Conservation (phyloP, 2,888 invertebrate genomes). For the Stramonita haemastoma region DNA sequence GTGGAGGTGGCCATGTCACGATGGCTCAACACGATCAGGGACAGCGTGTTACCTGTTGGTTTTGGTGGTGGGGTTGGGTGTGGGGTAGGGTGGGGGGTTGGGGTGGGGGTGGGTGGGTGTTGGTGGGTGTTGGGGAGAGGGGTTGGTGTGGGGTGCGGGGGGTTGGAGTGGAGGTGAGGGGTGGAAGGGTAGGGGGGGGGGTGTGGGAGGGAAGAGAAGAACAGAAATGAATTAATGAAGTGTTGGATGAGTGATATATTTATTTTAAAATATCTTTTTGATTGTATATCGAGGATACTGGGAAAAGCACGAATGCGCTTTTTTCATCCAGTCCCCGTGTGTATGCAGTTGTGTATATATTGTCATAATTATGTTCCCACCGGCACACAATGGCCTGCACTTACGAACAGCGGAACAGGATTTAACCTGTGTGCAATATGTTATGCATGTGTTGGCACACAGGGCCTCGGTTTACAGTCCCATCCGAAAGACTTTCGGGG, state of each 20-base stretch:
- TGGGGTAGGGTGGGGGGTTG: background rate
- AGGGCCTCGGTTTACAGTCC: no score
- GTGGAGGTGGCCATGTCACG: conserved; percentile 71
- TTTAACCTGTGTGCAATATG: no score
- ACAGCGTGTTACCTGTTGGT: conserved; percentile 62
- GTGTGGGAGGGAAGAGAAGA: background rate
- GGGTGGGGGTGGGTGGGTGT: background rate
- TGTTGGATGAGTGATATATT: background rate
- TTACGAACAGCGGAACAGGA: no score
- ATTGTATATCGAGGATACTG: no score
- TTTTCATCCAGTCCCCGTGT: no score
- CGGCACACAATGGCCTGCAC: no score
- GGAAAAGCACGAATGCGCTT: no score
- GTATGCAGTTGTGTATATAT: no score
- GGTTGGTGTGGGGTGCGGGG: background rate
- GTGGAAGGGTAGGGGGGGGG: background rate
- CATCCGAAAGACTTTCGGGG: no score
- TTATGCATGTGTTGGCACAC: no score
- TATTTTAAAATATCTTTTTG: no score
- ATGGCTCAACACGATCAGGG: conserved; percentile 66
- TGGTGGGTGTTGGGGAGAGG: background rate
- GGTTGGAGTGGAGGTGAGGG: background rate
- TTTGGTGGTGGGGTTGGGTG: background rate
- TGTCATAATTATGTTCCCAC: no score
- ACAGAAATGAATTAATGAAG: background rate